These are phyloP conservation scores for Elmis aenea DNA, from an alignment of 2,888 invertebrate genomes.

Conservation along the genomic window DNA sequence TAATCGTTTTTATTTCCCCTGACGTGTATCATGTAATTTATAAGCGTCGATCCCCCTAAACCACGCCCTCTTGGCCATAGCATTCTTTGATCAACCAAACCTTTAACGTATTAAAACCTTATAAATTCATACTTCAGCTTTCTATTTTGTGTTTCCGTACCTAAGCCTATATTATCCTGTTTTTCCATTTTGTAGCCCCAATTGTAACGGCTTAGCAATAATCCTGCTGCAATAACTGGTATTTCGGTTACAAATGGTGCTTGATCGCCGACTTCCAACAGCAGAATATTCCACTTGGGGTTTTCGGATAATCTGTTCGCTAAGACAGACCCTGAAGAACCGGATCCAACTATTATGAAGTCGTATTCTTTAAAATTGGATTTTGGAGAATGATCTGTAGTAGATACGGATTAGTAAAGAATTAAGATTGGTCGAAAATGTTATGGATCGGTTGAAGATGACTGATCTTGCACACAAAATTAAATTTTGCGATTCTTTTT, in stretches of 20 bases:
- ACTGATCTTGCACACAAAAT: too few species aligned
- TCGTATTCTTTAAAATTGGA: constrained; percentile 36
- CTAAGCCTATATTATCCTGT: constrained; percentile 47
- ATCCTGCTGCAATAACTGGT: constrained; percentile 46
- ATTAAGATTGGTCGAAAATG: too few species aligned
- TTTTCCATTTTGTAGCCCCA: constrained; percentile 53
- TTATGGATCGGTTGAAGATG: too few species aligned
- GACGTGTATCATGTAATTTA: constrained; percentile 50
- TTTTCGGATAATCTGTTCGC: constrained; percentile 46
- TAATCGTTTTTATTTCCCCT: constrained; percentile 63
- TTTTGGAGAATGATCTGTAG: too few species aligned
- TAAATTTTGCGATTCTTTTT: too few species aligned
- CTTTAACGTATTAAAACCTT: too few species aligned
- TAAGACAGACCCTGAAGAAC: constrained; percentile 47
- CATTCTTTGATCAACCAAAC: constrained; percentile 46
- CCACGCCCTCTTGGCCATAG: constrained; percentile 48
- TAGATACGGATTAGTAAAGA: too few species aligned
- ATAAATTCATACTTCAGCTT: too few species aligned
- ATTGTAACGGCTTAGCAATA: constrained; percentile 50
- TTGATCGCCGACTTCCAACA: constrained; percentile 55
- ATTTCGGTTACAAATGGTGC: constrained; percentile 48
- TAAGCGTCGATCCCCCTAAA: constrained; percentile 48
- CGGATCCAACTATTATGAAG: constrained; percentile 45
- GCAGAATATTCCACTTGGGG: constrained; percentile 50
- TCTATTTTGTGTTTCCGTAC: constrained; percentile 25